Base-by-base conservation (phyloP, 2,113 vertebrate species). In the Trichomycterus rosablanca region DNA sequence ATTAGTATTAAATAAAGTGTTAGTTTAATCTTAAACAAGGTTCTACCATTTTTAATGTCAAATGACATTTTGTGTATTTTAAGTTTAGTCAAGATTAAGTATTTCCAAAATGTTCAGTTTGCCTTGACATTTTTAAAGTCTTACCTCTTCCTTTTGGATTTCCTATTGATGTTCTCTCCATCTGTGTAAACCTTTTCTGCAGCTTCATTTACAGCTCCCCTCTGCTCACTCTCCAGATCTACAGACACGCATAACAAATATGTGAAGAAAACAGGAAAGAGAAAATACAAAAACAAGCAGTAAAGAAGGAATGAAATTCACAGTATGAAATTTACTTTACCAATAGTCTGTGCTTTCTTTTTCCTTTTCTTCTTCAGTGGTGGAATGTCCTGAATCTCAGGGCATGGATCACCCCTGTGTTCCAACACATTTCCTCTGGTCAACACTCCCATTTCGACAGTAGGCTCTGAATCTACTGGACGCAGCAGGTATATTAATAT, bases 111-210 rank as follows among this genome's bases (percentile, higher is more conserved):
- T n/a, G n/a, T n/a, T n/a, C n/a, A n/a, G n/a, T n/a, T n/a, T n/a
- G n/a, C n/a, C n/a, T n/a, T n/a, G n/a, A n/a, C 35, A 14, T 10
- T 14, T 39, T 40, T 40, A 14, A n/a, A 5, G 12, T 46, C 88
- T 89, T 73, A 93, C 94, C 86, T 91, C 76, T 83, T 95, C 74
- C 78, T 91, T 55, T 80, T 90, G 8, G 85, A 92, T 74, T 88
- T 96, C 15, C 86, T 89, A 67, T 72, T 80, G 24, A 80, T 72
- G 0, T 87, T 79, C 67, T 91, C 89, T 49, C 83, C 87, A 14
- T 84, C 73, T 37, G 80, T 68, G 10, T 74, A 69, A 12, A 81
- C 64, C 19, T 90, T 83, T 11, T 78, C 46, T 16, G 75, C 81
- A 61, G 87, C 86, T 23, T 90, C 92, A 59, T 91, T 93, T 46